Evolutionary conservation across 2,113 vertebrate species (phyloP), one percentile per base, ranked within the genome.

Genomic region (Mystacornis crossleyi): DNA sequence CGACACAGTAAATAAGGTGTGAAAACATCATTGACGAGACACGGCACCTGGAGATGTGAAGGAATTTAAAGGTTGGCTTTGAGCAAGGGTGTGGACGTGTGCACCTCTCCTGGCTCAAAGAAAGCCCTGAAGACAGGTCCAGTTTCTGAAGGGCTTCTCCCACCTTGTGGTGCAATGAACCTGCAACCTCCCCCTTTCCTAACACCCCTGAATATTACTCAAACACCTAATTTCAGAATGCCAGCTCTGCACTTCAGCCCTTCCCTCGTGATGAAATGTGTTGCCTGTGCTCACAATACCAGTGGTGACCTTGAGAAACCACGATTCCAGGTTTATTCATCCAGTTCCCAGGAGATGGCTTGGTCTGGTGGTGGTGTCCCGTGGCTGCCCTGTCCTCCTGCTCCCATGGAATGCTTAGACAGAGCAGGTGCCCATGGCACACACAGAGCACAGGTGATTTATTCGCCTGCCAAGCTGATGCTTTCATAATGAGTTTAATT

Each of bases 291-390:
- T 77, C 60, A 19, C 40, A 66, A 0, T 5, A 31, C 33, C 69
- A 7, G 15, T 4, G 42, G 12, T 65, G 50, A 53, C 48, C 18
- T 86, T 34, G 48, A 1, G 15, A 58, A 60, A 26, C 2, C 3
- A 0, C 17, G 4, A 4, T 64, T 74, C 31, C 34, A 31, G 42
- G 23, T 40, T 4, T n/a, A 0, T 45, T 31, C 0, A 21, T 43
- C 6, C 38, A 17, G 0, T 23, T 70, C 50, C 38, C n/a, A 54
- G 89, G 21, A 33, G 36, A 3, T 36, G 72, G 26, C 9, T 15
- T 8, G 69, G 6, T 1, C 23, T 33, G 38, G 8, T 6, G 34
- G 3, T 4, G 45, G 3, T 70, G 51, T 62, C 50, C 61, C 6
- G 26, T 8, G 50, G 2, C 38, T 64, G 42, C 29, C 40, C 18